Base-by-base conservation (phyloP, 2,113 vertebrate genomes). In the Pachypanchax playfairii region DNA sequence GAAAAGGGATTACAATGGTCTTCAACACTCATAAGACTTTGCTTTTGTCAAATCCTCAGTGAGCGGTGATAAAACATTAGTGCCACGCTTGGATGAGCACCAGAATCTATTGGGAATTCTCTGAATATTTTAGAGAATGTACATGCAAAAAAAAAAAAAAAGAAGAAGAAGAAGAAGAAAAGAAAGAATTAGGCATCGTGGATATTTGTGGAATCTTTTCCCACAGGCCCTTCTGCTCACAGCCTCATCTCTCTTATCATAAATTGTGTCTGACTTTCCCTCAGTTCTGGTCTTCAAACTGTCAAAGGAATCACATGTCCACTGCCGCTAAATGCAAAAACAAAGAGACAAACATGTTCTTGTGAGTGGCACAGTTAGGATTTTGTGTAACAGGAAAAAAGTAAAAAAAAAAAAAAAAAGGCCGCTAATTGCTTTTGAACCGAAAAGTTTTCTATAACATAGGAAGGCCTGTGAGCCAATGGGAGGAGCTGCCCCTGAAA, bases 141-240 rank as follows among this genome's bases (percentile, higher is more conserved):
- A 55, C 17, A 79, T 47, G 42, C 55, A 44, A 66, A 75, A 60
- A 51, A 55, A 71, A 43, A 29, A 53, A 79, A 25, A 52, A 52
- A 22, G 4, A 25, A 41, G 43, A 38, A 38, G n/a, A 18, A 59
- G 41, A 26, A 14, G 14, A 52, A 24, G 29, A 18, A 33, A 31
- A 42, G 50, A 42, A 51, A 56, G 61, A 81, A 74, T 80, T 73
- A 83, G 84, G 80, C 57, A 73, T 46, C 68, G 56, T 61, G 53
- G 84, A 81, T 83, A 84, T 89, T 85, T 84, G 75, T 59, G 65
- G 79, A 77, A 58, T 70, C 29, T 43, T 86, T 92, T 92, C 88
- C 89, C 88, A 90, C 61, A 60, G 61, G 83, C 72, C 70, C 64
- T 48, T 70, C 70, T 59, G 62, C 77, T 70, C 54, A 22, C 35